Conservation (phyloP, 2,888 invertebrate genomes). For the Buathra laborator region DNA sequence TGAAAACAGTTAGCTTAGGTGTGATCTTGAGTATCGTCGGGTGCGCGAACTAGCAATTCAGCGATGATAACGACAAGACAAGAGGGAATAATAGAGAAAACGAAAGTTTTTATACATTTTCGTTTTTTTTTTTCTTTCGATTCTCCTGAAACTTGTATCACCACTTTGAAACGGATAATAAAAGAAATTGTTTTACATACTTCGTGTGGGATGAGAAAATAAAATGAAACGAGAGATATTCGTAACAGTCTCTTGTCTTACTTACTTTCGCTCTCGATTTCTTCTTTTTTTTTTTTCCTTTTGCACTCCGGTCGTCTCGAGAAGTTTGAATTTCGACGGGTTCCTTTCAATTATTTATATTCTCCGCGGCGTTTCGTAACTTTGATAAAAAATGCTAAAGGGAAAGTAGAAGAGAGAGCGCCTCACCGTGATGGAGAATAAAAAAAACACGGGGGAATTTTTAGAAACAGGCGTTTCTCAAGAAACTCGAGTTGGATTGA, state of each 20-base stretch:
- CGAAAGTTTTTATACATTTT: background rate
- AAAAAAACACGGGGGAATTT: slow-evolving; percentile 23
- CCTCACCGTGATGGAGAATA: background rate
- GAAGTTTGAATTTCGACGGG: slow-evolving; percentile 11
- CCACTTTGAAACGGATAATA: background rate
- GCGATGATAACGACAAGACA: background rate
- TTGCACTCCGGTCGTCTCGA: background rate
- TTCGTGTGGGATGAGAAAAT: background rate
- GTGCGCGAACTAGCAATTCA: slow-evolving; percentile 10
- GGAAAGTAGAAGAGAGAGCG: slow-evolving; percentile 9
- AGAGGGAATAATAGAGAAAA: slow-evolving; percentile 7
- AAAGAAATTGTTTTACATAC: background rate
- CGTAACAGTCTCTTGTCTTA: background rate
- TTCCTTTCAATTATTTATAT: slow-evolving; percentile 51
- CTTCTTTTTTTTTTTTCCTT: background rate
- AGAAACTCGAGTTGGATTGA: slow-evolving; percentile 21
- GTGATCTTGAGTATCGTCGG: slow-evolving; percentile 25
- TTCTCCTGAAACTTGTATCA: background rate
- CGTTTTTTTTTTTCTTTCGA: background rate
- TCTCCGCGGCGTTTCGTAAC: slow-evolving; percentile 47
- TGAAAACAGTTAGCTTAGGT: slow-evolving; percentile 32
- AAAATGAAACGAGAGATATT: background rate
- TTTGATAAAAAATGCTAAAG: slow-evolving; percentile 64
- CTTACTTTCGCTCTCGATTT: slow-evolving; percentile 16
- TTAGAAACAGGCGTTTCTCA: slow-evolving; percentile 13